A percentile compares a stretch with the other conserved stretches of the same genome.
Conservation (phyloP, 2,888 invertebrate species). For the Endomychus coccineus region DNA sequence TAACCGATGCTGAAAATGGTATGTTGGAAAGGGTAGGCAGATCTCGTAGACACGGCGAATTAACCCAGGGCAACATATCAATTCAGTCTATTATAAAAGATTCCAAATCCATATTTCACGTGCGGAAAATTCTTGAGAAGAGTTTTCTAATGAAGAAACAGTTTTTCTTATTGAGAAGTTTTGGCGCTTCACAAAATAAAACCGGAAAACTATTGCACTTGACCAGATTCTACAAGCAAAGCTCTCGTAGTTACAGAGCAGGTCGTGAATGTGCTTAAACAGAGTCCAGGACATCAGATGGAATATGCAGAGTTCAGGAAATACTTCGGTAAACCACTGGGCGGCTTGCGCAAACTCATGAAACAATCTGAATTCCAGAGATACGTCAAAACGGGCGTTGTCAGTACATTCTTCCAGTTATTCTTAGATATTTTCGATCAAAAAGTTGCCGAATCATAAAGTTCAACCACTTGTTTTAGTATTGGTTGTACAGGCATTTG, state of each 20-base stretch:
- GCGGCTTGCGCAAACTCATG: slow-evolving; percentile 47
- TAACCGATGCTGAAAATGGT: slow-evolving; percentile 55
- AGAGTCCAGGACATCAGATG: slow-evolving; percentile 48
- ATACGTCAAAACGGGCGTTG: slow-evolving; percentile 43
- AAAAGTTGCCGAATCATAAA: neutral
- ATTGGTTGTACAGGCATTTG: slow-evolving; percentile 48
- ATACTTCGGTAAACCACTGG: slow-evolving; percentile 35
- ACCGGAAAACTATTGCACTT: slow-evolving; percentile 53
- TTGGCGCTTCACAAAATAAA: slow-evolving; percentile 39
- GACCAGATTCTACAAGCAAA: slow-evolving; percentile 54
- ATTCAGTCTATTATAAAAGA: slow-evolving; percentile 50
- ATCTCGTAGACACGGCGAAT: slow-evolving; percentile 60
- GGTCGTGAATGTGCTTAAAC: slow-evolving; percentile 49
- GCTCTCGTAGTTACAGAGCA: slow-evolving; percentile 48
- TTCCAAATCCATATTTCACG: slow-evolving; percentile 56
- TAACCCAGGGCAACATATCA: slow-evolving; percentile 58
- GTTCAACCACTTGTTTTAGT: slow-evolving; percentile 34
- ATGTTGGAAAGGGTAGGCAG: slow-evolving; percentile 69
- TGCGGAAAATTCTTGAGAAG: slow-evolving; percentile 53
- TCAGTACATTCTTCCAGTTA: slow-evolving; percentile 38
- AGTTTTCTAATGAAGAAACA: slow-evolving; percentile 57
- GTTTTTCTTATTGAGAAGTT: slow-evolving; percentile 47
- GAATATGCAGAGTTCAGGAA: slow-evolving; percentile 47
- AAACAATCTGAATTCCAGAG: slow-evolving; percentile 48
- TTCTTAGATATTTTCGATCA: neutral